These are phyloP conservation scores for Molanna angustata DNA, from an alignment of 2,888 invertebrate genomes.

Conservation along the genomic window DNA sequence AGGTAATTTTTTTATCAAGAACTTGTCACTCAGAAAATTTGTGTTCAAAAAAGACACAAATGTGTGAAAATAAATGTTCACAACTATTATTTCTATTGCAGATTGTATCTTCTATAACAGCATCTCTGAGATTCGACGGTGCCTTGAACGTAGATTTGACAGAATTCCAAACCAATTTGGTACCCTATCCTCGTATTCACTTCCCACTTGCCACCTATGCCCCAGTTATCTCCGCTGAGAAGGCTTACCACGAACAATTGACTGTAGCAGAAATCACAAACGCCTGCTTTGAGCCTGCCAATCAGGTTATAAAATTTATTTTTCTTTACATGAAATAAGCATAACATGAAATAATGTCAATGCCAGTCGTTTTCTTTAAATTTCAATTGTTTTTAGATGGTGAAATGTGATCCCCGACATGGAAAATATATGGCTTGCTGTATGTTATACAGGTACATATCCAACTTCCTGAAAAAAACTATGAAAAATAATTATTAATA, in stretches of 20 bases:
- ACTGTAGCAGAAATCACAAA: conserved; percentile 92
- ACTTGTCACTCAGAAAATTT: too few relatives aligned
- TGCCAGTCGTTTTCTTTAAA: not conserved
- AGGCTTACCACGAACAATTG: conserved; percentile 89
- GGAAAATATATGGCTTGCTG: conserved; percentile 95
- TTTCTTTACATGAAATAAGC: too few relatives aligned
- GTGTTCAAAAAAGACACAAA: too few relatives aligned
- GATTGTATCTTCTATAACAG: conserved; percentile 92
- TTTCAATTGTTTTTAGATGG: conserved; percentile 63
- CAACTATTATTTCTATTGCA: conserved; percentile 49
- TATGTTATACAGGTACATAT: conserved; percentile 75
- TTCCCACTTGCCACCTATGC: conserved; percentile 91
- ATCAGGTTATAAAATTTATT: conserved; percentile 54
- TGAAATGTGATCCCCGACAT: conserved; percentile 86
- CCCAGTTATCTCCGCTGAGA: conserved; percentile 89
- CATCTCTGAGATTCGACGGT: conserved; percentile 88
- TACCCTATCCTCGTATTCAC: conserved; percentile 93
- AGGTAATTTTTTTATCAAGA: too few relatives aligned
- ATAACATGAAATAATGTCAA: too few relatives aligned
- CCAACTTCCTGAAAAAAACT: too few relatives aligned
- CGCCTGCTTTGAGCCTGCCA: conserved; percentile 92
- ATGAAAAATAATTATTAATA: too few relatives aligned
- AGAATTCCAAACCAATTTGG: conserved; percentile 91
- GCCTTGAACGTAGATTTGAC: conserved; percentile 91
- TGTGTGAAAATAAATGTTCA: too few relatives aligned